Evolutionary conservation across 1,140 invertebrate species (phyloP), one percentile per base, ranked within the genome.

Genomic region (Dufourea novaeangliae): DNA sequence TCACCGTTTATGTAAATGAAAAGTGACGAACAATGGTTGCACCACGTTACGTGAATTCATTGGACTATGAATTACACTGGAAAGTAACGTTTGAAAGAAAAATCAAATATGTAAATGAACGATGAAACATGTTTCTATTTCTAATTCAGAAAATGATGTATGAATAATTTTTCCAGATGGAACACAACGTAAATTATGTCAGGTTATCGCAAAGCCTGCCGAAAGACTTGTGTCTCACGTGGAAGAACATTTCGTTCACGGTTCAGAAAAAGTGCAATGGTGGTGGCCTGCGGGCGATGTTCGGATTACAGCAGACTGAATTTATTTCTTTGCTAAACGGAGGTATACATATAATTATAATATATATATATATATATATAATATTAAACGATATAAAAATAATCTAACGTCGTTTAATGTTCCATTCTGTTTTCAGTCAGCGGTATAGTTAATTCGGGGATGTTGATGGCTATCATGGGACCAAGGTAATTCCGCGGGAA

Each of bases 401-500:
- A 41, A 52, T 56, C 34, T 2, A 37, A n/a, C 8, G 14, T 74
- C n/a, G 12, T 41, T 75, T 79, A 46, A 68, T 62, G 10, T 2
- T 69, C 14, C 39, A 6, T 73, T 64, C 39, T 72, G 70, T 22
- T 73, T 88, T 66, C 77, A 93, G 93, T 93, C 12, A 91, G 79
- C 78, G 93, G 93, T 20, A 80, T 88, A 32, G 86, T 89, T 67
- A 79, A 87, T 78, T 90, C 90, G 59, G 90, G 90, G 29, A 87
- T 86, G 73, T 79, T 93, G 73, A 87, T 92, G 41, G 93, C 91
- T 0, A 90, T 93, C 32, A 90, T 93, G 91, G 93, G 93, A 52
- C 87, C 90, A 29, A 93, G 93, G 92, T 92, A 91, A 80, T n/a
- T 50, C 41, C 20, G 12, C 27, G 5, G 6, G 32, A 29, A 22